Evolutionary conservation across 2,888 invertebrate species (phyloP).

Genomic region (Silvanus unidentatus): DNA sequence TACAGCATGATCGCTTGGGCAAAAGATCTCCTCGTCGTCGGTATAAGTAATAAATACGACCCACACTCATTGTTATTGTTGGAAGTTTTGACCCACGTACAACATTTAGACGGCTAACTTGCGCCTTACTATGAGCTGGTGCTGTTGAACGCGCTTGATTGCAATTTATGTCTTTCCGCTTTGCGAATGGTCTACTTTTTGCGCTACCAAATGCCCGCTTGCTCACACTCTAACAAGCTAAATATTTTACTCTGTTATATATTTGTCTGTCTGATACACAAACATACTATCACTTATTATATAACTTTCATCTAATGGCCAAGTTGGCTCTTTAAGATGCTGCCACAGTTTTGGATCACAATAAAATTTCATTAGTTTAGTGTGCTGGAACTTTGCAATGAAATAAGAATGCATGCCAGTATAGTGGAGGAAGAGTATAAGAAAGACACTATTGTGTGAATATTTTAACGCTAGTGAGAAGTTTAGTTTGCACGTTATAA

Average conservation of each 20-base stretch:
- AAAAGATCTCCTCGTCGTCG: constrained; percentile 19
- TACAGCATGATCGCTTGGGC: constrained; percentile 10
- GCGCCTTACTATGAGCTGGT: constrained; percentile 23
- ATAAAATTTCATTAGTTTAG: constrained; percentile 2
- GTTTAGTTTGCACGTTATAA: too few relatives aligned
- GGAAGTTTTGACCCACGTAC: constrained; percentile 28
- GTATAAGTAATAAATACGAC: constrained; percentile 34
- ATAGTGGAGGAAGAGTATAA: too few relatives aligned
- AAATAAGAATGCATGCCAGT: too few relatives aligned
- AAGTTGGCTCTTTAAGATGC: neutral
- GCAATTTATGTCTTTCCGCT: constrained; percentile 32
- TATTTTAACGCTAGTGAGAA: too few relatives aligned
- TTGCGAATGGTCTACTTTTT: constrained; percentile 18
- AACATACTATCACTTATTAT: neutral
- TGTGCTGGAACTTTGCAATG: too few relatives aligned
- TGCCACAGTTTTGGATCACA: neutral
- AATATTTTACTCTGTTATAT: constrained; percentile 3
- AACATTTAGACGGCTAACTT: constrained; percentile 19
- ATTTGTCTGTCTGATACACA: neutral
- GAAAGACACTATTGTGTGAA: too few relatives aligned
- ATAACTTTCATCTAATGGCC: neutral
- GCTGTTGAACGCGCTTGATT: constrained; percentile 29
- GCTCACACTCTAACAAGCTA: neutral
- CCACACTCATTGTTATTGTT: constrained; percentile 34
- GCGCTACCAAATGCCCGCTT: neutral